Percentiles rank a stretch among this genome's conserved stretches.
Conservation (phyloP, 2,797 vertebrate species). For the Macropodus opercularis region DNA sequence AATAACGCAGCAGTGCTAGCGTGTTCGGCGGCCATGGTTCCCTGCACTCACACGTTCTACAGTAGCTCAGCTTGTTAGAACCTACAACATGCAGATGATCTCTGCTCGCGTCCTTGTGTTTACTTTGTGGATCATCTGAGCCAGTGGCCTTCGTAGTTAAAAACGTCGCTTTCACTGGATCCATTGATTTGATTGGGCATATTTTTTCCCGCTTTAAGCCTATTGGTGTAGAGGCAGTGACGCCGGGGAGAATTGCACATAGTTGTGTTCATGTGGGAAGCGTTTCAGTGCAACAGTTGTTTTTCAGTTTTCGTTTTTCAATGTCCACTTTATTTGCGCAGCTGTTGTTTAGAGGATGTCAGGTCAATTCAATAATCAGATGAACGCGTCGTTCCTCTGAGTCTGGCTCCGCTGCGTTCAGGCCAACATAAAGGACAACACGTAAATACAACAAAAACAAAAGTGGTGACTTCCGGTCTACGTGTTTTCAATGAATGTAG, state of each 20-base stretch:
- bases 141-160: background rate
- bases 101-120: background rate
- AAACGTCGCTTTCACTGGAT: rapidly evolving
- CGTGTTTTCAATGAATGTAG: background rate
- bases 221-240: conserved; percentile 21
- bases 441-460: too few relatives aligned
- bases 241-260: too few relatives aligned
- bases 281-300: background rate
- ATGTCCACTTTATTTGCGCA: background rate
- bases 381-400: too few relatives aligned
- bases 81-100: background rate
- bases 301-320: too few relatives aligned
- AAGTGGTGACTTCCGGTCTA: too few relatives aligned
- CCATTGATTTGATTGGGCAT: conserved; percentile 39
- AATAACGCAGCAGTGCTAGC: too few relatives aligned
- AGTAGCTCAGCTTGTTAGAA: background rate
- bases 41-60: background rate
- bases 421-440: too few relatives aligned
- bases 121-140: background rate
- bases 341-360: background rate
- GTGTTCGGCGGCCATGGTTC: too few relatives aligned
- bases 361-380: background rate
- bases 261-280: background rate
- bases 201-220: background rate
- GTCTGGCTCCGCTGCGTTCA: too few relatives aligned